Evolutionary conservation across 2,113 vertebrate genomes (phyloP).

Genomic region (Taxidea taxus): DNA sequence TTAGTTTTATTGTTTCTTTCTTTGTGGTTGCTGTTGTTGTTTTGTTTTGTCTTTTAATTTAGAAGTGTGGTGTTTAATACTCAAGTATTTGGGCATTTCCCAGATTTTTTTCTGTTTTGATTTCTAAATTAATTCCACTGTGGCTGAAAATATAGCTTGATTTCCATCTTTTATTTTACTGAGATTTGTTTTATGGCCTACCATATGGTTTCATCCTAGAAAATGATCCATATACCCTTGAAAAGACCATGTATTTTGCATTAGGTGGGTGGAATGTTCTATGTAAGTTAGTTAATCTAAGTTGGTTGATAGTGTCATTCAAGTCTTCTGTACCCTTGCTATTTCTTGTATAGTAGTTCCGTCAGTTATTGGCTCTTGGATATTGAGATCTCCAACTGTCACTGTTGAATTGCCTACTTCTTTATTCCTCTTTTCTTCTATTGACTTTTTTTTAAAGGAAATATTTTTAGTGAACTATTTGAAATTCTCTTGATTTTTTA

Average conservation of each 20-base stretch:
- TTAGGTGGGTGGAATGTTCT: not conserved
- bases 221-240: not conserved
- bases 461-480: not conserved
- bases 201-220: not conserved
- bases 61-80: not conserved
- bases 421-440: not conserved
- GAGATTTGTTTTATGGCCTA: not conserved
- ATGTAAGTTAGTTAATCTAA: not conserved
- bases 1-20: not conserved
- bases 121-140: slow-evolving; percentile 1
- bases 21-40: no score
- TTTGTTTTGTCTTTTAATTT: not conserved
- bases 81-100: not conserved
- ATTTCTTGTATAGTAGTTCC: not conserved
- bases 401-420: not conserved
- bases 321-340: not conserved
- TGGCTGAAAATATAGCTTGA: not conserved
- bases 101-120: not conserved
- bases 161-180: not conserved
- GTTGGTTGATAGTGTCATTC: not conserved
- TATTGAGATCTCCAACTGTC: not conserved
- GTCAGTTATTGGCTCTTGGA: not conserved
- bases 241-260: not conserved
- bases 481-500: not conserved
- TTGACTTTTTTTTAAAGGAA: not conserved